Evolutionary conservation across 2,888 invertebrate species (phyloP).

Genomic region (Cataglyphis livida): DNA sequence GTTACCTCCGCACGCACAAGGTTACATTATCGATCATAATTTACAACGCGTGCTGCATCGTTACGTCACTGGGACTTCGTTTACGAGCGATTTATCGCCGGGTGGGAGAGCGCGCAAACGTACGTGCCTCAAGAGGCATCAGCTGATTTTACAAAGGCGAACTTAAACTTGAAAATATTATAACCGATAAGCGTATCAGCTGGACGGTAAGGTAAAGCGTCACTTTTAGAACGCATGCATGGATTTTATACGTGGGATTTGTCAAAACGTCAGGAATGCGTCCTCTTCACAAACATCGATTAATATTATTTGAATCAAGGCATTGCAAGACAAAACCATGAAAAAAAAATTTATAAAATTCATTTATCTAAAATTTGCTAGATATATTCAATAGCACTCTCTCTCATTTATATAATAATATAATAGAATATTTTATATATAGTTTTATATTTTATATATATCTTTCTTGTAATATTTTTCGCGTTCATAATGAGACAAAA

Average conservation of each 20-base stretch:
- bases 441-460: background rate
- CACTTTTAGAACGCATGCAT: background rate
- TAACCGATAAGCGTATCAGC: background rate
- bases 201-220: background rate
- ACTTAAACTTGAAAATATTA: conserved; percentile 26
- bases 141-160: conserved; percentile 63
- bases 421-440: background rate
- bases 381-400: background rate
- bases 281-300: background rate
- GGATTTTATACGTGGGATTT: conserved; percentile 6
- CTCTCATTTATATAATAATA: background rate
- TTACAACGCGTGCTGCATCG: conserved; percentile 78
- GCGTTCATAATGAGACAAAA: background rate
- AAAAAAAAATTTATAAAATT: background rate
- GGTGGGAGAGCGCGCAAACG: conserved; percentile 54
- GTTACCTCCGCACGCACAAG: conserved; percentile 72
- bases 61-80: conserved; percentile 77
- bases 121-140: conserved; percentile 55
- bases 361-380: background rate
- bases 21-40: conserved; percentile 83
- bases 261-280: background rate
- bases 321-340: too few relatives aligned
- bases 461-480: background rate
- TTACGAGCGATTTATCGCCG: conserved; percentile 58
- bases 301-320: background rate